Evolutionary conservation across 37 sponge, comb jelly and placozoan genomes (phyloP).

Genomic region (Tethya wilhelma): DNA sequence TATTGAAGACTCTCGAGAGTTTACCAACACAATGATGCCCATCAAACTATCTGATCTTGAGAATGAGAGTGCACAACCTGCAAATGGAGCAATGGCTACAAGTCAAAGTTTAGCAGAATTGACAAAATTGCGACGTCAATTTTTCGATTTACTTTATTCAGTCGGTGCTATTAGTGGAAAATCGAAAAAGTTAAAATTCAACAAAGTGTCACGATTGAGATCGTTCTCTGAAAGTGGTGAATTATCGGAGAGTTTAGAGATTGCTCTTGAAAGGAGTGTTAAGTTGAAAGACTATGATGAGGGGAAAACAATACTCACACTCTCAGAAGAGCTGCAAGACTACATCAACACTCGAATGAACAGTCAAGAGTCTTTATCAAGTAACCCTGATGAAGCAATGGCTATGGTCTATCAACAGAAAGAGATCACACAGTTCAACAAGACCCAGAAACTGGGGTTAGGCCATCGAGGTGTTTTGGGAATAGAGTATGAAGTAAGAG

Average conservation of each 20-base stretch:
- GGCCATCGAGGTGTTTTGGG: too few relatives aligned
- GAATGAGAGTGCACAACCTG: too few relatives aligned
- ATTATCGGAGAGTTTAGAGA: not conserved
- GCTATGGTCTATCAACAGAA: conserved; percentile 37
- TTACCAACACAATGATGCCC: conserved; percentile 6
- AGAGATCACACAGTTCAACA: conserved; percentile 34
- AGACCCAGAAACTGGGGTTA: not conserved
- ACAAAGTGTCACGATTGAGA: not conserved
- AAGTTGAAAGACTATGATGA: conserved; percentile 1
- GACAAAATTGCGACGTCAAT: too few relatives aligned
- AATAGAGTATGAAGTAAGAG: conserved; percentile 16
- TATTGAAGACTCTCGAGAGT: not conserved
- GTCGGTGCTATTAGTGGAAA: conserved; percentile 14
- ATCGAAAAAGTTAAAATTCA: not conserved
- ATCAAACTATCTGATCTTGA: conserved; percentile 1
- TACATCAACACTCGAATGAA: conserved; percentile 12
- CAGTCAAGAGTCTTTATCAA: conserved; percentile 1
- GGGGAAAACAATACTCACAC: not conserved
- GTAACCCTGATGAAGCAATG: conserved; percentile 33
- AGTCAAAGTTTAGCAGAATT: too few relatives aligned
- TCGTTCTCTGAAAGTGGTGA: conserved; percentile 3
- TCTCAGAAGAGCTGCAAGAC: conserved; percentile 12
- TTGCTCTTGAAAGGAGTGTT: not conserved
- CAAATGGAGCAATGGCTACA: too few relatives aligned
- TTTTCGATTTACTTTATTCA: conserved; percentile 7